phyloP scores from a whole-genome alignment of 1,140 invertebrate species.

The Leptoteleia sp. region DNA sequence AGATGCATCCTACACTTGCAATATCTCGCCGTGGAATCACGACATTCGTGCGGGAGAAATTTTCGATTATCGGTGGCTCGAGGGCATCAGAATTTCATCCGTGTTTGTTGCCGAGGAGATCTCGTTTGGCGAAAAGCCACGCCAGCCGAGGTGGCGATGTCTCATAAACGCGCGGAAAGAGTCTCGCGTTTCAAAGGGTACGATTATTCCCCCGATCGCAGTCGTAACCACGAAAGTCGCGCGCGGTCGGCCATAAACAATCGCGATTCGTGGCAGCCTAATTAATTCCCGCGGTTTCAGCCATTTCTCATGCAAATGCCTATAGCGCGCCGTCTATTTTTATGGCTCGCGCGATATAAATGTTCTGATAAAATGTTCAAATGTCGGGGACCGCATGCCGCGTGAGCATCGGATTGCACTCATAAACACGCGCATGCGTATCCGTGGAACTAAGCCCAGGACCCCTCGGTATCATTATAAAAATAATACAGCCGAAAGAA shows the following conservation, averaged over 20 bases:
- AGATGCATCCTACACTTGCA: conserved; percentile 14
- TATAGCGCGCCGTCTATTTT: conserved; percentile 66
- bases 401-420: conserved; percentile 51
- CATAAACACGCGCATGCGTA: conserved; percentile 38
- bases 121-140: conserved; percentile 39
- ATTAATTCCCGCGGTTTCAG: conserved; percentile 75
- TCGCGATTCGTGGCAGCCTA: conserved; percentile 68
- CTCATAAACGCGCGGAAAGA: conserved; percentile 49
- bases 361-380: conserved; percentile 76
- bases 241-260: conserved; percentile 65
- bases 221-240: conserved; percentile 26
- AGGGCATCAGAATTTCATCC: conserved; percentile 40
- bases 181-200: conserved; percentile 34
- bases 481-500: conserved; percentile 40
- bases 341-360: conserved; percentile 74
- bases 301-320: conserved; percentile 73
- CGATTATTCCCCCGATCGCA: conserved; percentile 16
- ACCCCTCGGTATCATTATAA: conserved; percentile 61
- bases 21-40: conserved; percentile 34
- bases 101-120: conserved; percentile 23
- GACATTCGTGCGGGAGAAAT: conserved; percentile 35
- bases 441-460: too few relatives aligned
- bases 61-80: conserved; percentile 49
- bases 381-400: conserved; percentile 52
- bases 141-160: conserved; percentile 6